Evolutionary conservation across 2,888 invertebrate species (phyloP), one percentile per base, ranked within the genome.

Genomic region (Nycteola revayana): DNA sequence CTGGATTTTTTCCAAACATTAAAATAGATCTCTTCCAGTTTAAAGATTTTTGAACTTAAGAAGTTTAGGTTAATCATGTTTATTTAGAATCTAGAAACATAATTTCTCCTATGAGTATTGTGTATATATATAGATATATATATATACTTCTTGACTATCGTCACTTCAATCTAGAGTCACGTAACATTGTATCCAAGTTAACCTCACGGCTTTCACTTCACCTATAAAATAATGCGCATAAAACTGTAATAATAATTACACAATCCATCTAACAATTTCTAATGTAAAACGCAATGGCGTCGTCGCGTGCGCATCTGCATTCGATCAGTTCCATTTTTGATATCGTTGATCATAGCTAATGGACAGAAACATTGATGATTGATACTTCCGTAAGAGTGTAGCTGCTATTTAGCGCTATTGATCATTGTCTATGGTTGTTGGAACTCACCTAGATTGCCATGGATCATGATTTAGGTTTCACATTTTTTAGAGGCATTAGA

Each of bases 301-400:
- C 39, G 44, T 42, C 39, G 44, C 49, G 32, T 57, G 59, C 36
- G 35, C 33, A 32, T 29, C 8, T 22, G 22, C 24, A 31, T 49
- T 32, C 26, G 6, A 18, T 34, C 14, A 1, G 9, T 29, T n/a
- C 9, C 14, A 10, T 33, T 32, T 21, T 24, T 28, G 29, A 23
- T 37, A 34, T 47, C 40, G 49, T 49, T 50, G 24, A 49, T 41
- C 43, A 40, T 14, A 14, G 26, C 34, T 55, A 52, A 55, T 52
- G 39, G 49, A 37, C 36, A 41, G 35, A 50, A 42, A 49, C 48
- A 42, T 18, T 32, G 25, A 46, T 56, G 42, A 59, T 55, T 49
- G 49, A 43, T 42, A 53, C 48, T 58, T 57, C 59, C 58, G 49
- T 36, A 51, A 30, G 25, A 43, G 44, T 43, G 29, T 11, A 6